Evolutionary conservation across 1,140 invertebrate species (phyloP).

Genomic region (Drosophila sechellia): DNA sequence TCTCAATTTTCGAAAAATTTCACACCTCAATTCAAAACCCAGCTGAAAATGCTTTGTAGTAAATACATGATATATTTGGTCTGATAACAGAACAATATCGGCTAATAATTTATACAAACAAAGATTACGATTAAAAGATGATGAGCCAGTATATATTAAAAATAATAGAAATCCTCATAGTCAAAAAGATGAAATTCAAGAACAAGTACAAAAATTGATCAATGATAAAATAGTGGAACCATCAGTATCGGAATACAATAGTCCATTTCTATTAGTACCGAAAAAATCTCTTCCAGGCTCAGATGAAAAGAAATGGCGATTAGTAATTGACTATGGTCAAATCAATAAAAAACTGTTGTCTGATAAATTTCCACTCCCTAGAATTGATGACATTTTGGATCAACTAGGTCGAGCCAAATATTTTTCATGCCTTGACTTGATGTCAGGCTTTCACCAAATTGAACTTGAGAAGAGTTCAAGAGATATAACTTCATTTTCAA

Average conservation of each 20-base stretch:
- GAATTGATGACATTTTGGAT: background rate
- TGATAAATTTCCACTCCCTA: background rate
- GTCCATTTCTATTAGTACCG: background rate
- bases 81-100: background rate
- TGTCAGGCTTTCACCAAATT: background rate
- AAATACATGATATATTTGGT: background rate
- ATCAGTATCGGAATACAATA: background rate
- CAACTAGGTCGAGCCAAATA: background rate
- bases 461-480: background rate
- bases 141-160: background rate
- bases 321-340: no score
- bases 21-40: no score
- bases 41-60: no score
- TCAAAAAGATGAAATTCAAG: background rate
- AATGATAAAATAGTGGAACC: constrained; percentile 6
- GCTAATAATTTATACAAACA: background rate
- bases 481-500: background rate
- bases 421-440: background rate
- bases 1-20: no score
- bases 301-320: background rate
- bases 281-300: background rate
- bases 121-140: background rate
- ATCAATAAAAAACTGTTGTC: background rate
- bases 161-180: background rate
- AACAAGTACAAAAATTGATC: background rate